These are phyloP conservation scores for Mamestra brassicae DNA, from an alignment of 2,888 invertebrate species.

Conservation along the genomic window DNA sequence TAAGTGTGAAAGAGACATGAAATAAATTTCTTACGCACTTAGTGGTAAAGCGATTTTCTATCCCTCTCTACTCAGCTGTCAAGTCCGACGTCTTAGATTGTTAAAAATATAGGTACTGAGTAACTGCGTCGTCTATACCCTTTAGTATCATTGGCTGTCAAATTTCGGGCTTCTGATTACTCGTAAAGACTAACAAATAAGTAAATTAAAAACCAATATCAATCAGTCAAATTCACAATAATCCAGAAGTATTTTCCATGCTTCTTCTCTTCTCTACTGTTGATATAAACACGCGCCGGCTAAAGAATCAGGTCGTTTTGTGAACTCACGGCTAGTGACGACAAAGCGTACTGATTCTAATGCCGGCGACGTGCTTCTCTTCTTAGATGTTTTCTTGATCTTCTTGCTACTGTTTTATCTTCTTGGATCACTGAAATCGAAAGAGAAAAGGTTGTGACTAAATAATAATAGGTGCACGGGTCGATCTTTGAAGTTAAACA, in stretches of 20 bases:
- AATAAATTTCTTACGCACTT: too few relatives aligned
- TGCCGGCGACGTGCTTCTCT: constrained; percentile 67
- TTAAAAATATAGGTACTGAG: too few relatives aligned
- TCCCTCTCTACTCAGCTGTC: too few relatives aligned
- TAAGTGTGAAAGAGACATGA: too few relatives aligned
- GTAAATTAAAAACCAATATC: not conserved
- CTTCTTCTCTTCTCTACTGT: constrained; percentile 33
- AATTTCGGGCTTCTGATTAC: too few relatives aligned
- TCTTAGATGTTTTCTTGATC: not conserved
- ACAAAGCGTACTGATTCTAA: constrained; percentile 88
- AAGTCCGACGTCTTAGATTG: too few relatives aligned
- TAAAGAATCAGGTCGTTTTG: constrained; percentile 86
- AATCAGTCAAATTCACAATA: not conserved
- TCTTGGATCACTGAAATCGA: constrained; percentile 1
- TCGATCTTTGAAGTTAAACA: too few relatives aligned
- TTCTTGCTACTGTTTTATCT: constrained; percentile 23
- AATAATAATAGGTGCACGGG: not conserved
- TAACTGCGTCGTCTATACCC: too few relatives aligned
- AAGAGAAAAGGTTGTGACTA: not conserved
- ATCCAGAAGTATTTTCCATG: constrained; percentile 16
- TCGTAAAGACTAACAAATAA: too few relatives aligned
- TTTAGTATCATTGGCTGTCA: too few relatives aligned
- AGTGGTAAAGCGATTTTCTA: too few relatives aligned
- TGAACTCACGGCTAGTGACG: constrained; percentile 82
- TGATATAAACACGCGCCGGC: constrained; percentile 66